Evolutionary conservation across 2,113 vertebrate genomes (phyloP), one percentile per base, ranked within the genome.

Genomic region (Zapus hudsonius): DNA sequence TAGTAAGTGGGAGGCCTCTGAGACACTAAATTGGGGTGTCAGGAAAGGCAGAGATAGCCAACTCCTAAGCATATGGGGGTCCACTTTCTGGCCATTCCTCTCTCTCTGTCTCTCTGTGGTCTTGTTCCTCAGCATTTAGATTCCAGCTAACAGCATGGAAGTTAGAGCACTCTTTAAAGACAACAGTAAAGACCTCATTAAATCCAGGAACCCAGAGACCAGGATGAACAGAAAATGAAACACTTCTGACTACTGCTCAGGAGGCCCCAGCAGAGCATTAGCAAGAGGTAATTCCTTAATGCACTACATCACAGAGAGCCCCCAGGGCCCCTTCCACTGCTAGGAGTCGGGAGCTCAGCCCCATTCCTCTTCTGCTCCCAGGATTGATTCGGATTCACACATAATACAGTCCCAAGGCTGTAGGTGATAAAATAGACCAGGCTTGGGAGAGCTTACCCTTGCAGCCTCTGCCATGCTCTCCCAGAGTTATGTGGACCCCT

Each of bases 151-250:
- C 42, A 87, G 89, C 90, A 69, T 22, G n/a, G 57, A 93, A 89
- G 16, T 25, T 22, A 95, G n/a, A 72, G 55, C 70, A 22, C 70
- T 76, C 87, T 91, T 81, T 78, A 96, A 88, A 96, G 78, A 84
- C 91, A 88, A 91, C 92, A 87, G 90, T 81, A 90, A 94, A 96
- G 90, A 66, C 84, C 59, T 95, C 95, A 96, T 95, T 95, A 95
- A 95, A 91, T 59, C 0, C 27, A 92, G 70, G 82, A 75, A 85
- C 74, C 87, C 69, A 40, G 93, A 94, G 90, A 92, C 81, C 11
- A 79, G 91, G 85, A 87, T 80, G 90, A 94, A 90, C 67, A 85
- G 92, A 94, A 94, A 52, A 90, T 88, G 82, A 93, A 93, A 87
- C 75, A 29, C 91, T 92, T 87, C 84, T 47, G 63, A 82, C 61